Evolutionary conservation across 2,888 invertebrate genomes (phyloP), one percentile per base, ranked within the genome.

Genomic region (Macrosoma leucophasiata): DNA sequence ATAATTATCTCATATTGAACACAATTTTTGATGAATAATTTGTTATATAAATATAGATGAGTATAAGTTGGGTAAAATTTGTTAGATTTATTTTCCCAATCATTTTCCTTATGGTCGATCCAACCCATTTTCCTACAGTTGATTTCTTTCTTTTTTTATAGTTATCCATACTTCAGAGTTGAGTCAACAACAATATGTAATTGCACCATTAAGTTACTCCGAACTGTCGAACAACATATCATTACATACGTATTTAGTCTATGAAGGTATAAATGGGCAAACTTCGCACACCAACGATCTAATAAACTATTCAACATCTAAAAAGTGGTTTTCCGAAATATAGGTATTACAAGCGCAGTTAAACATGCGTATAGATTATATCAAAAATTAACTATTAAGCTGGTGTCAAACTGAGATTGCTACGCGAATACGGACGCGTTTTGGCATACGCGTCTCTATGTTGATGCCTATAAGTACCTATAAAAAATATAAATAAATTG

Each of bases 221-320:
- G n/a, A n/a, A n/a, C n/a, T n/a, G n/a, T n/a, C n/a, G n/a, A n/a
- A n/a, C n/a, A n/a, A n/a, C n/a, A n/a, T n/a, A n/a, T n/a, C n/a
- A n/a, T n/a, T n/a, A n/a, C n/a, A n/a, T n/a, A n/a, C n/a, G n/a
- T n/a, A n/a, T n/a, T n/a, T n/a, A n/a, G n/a, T n/a, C n/a, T n/a
- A n/a, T n/a, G n/a, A n/a, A n/a, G n/a, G n/a, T n/a, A n/a, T n/a
- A n/a, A n/a, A n/a, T n/a, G n/a, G n/a, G n/a, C n/a, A n/a, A n/a
- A n/a, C n/a, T n/a, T n/a, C n/a, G n/a, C n/a, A n/a, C 19, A 45
- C 40, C 39, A 41, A 47, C 34, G 55, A 64, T 55, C 53, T 65
- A 63, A 59, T 43, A 46, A 57, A 50, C 59, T 63, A 57, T 54
- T 62, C 63, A 64, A 69, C 62, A 53, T 61, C 58, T 66, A 67